phyloP scores from a whole-genome alignment of 2,113 vertebrate species.

The Spea bombifrons region DNA sequence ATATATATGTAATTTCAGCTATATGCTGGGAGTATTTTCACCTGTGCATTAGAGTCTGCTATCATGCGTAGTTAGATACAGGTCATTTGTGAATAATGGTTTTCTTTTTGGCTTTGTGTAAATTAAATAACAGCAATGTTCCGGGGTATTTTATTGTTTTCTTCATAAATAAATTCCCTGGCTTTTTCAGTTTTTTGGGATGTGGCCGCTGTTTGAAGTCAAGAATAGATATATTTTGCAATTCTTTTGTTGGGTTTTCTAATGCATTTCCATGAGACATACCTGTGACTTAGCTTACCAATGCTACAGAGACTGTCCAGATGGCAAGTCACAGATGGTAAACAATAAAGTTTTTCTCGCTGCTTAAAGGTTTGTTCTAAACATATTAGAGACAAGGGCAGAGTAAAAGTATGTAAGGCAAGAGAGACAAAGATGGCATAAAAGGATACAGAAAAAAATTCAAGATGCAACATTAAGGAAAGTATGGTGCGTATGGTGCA shows the following conservation, averaged over 20 bases:
- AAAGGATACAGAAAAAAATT: background rate
- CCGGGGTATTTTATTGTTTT: background rate
- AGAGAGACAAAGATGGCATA: background rate
- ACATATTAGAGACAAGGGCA: conserved; percentile 2
- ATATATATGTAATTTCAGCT: too few species aligned
- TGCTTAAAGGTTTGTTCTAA: conserved; percentile 24
- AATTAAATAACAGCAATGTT: background rate
- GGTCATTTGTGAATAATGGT: background rate
- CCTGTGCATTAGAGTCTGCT: too few species aligned
- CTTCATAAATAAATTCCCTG: background rate
- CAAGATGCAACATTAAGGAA: too few species aligned
- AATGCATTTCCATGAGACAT: conserved; percentile 5
- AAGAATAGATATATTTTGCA: background rate
- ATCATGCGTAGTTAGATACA: too few species aligned
- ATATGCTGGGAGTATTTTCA: too few species aligned
- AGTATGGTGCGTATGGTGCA: too few species aligned
- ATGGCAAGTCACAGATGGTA: conserved; percentile 39
- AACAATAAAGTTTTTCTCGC: conserved; percentile 15
- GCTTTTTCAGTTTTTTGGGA: background rate
- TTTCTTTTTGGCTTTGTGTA: background rate
- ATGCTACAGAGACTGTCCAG: conserved; percentile 35
- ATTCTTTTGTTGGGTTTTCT: background rate
- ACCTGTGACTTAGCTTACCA: conserved; percentile 2
- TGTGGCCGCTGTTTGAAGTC: conserved; percentile 4
- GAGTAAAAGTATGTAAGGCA: conserved; percentile 9